Evolutionary conservation across 2,888 invertebrate species (phyloP).

Genomic region (Drosophila histrio): DNA sequence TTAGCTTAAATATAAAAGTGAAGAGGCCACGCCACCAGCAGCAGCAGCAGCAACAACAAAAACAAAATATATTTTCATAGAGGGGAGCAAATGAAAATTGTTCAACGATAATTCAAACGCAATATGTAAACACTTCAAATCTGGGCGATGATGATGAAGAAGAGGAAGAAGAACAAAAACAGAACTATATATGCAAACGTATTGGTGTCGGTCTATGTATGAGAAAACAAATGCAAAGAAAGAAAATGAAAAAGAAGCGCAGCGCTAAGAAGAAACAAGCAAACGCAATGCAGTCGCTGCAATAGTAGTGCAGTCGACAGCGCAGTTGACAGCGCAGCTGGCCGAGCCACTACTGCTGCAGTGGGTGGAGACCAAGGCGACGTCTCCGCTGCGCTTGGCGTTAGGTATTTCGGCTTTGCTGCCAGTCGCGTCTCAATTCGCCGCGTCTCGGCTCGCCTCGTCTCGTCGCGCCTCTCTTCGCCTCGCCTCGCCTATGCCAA

Average conservation of each 20-base stretch:
- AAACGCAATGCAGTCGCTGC: constrained; percentile 14
- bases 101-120: constrained; percentile 71
- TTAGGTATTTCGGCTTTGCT: constrained; percentile 23
- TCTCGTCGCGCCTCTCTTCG: not conserved
- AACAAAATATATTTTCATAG: constrained; percentile 54
- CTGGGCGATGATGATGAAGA: constrained; percentile 27
- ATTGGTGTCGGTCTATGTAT: constrained; percentile 10
- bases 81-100: constrained; percentile 51
- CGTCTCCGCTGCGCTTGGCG: constrained; percentile 20
- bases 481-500: not conserved
- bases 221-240: constrained; percentile 36
- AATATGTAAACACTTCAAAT: constrained; percentile 76
- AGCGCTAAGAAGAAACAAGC: constrained; percentile 13
- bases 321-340: constrained; percentile 44
- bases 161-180: constrained; percentile 31
- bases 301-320: constrained; percentile 7
- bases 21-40: constrained; percentile 46
- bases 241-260: constrained; percentile 18
- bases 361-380: constrained; percentile 26
- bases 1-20: constrained; percentile 68
- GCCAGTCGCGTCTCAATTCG: constrained; percentile 8
- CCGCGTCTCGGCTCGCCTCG: not conserved
- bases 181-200: constrained; percentile 49
- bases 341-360: constrained; percentile 13
- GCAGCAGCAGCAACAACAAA: constrained; percentile 35